Conservation (phyloP, 1,140 invertebrate genomes). For the Pachypeltis micranthus region DNA sequence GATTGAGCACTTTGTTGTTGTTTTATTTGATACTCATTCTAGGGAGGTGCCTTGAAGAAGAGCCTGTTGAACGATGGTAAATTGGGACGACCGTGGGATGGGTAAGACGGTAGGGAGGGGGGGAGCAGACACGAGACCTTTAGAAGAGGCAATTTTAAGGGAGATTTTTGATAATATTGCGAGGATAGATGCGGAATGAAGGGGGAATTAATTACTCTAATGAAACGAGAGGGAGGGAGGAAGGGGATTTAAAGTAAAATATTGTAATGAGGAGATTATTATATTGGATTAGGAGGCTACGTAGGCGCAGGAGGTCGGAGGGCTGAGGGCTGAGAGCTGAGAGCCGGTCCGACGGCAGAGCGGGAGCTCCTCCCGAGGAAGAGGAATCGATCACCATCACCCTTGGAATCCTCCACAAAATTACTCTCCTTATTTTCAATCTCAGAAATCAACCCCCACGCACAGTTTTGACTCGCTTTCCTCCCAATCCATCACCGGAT, state of each 20-base stretch:
- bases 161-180: neutral
- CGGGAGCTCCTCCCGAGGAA: neutral
- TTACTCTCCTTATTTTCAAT: too few relatives aligned
- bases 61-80: too few relatives aligned
- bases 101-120: too few relatives aligned
- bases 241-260: constrained; percentile 2
- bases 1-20: too few relatives aligned
- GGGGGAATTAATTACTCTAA: neutral
- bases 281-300: constrained; percentile 3
- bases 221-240: neutral
- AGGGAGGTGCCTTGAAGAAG: too few relatives aligned
- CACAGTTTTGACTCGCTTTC: too few relatives aligned
- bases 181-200: neutral
- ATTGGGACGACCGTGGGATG: too few relatives aligned
- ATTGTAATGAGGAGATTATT: constrained; percentile 10
- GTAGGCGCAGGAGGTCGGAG: neutral
- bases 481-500: too few relatives aligned
- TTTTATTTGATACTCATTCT: too few relatives aligned
- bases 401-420: too few relatives aligned
- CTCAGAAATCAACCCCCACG: too few relatives aligned
- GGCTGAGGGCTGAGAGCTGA: neutral
- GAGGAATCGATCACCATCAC: too few relatives aligned
- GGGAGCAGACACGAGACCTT: neutral
- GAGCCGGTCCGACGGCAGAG: neutral
- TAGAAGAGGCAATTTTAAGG: neutral